Percentiles rank a stretch among this genome's conserved stretches.
These are phyloP conservation scores for Tetraneura akinire DNA, from an alignment of 1,140 invertebrate genomes.

Conservation along the genomic window DNA sequence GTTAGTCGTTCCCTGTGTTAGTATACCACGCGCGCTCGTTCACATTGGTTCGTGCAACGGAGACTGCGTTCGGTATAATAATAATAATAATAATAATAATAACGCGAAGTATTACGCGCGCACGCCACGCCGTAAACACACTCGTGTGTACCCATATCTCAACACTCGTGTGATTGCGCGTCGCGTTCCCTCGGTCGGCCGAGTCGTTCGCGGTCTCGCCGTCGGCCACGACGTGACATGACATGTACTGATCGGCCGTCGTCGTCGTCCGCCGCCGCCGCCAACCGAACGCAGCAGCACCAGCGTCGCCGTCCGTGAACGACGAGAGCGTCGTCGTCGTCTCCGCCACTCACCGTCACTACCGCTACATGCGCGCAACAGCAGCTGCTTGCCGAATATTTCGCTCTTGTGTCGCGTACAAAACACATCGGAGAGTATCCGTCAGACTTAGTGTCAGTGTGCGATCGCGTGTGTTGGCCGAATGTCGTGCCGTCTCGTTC, in stretches of 20 bases:
- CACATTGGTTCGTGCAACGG: neutral
- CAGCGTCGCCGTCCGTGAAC: neutral
- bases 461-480: neutral
- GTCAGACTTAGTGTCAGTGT: constrained; percentile 19
- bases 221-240: constrained; percentile 2
- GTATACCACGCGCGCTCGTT: constrained; percentile 32
- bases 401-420: neutral
- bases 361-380: neutral
- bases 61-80: neutral
- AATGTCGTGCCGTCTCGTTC: neutral
- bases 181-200: neutral
- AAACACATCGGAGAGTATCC: no score
- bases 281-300: constrained; percentile 37
- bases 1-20: neutral
- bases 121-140: neutral
- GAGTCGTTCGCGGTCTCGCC: constrained; percentile 26
- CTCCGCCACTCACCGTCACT: neutral
- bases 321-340: neutral
- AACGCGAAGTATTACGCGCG: neutral
- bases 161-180: no score
- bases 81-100: no score
- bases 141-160: neutral
- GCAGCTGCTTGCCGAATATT: neutral
- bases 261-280: neutral
- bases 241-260: neutral